A percentile compares a stretch with the other conserved stretches of the same genome.
These are phyloP conservation scores for Oreocharis arfaki DNA, from an alignment of 2,113 vertebrate species.

Conservation along the genomic window DNA sequence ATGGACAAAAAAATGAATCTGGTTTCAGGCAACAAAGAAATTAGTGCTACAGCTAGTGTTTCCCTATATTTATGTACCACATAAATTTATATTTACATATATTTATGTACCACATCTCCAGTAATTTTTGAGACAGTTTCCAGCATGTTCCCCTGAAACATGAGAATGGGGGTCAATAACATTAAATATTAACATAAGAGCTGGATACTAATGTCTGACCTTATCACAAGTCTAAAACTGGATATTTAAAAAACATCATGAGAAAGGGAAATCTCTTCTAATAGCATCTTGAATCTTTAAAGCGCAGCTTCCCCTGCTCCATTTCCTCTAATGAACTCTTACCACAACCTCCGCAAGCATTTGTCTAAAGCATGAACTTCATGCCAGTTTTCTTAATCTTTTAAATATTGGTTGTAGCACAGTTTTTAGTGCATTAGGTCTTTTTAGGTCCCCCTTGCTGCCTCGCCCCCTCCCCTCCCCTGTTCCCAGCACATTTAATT, in stretches of 20 bases:
- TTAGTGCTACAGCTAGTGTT: background rate
- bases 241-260: slow-evolving; percentile 14
- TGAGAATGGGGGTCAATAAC: background rate
- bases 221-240: background rate
- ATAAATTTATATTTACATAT: too few relatives aligned
- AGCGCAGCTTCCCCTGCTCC: background rate
- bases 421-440: background rate
- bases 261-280: background rate
- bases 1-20: background rate
- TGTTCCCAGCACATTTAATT: background rate
- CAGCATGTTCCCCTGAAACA: background rate
- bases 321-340: background rate
- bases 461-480: too few relatives aligned
- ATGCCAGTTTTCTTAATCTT: background rate
- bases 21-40: background rate
- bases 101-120: background rate
- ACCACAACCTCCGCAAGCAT: background rate
- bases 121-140: background rate
- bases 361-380: background rate
- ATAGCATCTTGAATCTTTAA: slow-evolving; percentile 16
- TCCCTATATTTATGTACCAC: background rate
- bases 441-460: background rate
- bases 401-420: background rate
- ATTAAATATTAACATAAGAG: slow-evolving; percentile 21
- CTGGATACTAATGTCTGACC: background rate